Conservation (phyloP, 2,797 vertebrate genomes). For the Premnoplex brunnescens region DNA sequence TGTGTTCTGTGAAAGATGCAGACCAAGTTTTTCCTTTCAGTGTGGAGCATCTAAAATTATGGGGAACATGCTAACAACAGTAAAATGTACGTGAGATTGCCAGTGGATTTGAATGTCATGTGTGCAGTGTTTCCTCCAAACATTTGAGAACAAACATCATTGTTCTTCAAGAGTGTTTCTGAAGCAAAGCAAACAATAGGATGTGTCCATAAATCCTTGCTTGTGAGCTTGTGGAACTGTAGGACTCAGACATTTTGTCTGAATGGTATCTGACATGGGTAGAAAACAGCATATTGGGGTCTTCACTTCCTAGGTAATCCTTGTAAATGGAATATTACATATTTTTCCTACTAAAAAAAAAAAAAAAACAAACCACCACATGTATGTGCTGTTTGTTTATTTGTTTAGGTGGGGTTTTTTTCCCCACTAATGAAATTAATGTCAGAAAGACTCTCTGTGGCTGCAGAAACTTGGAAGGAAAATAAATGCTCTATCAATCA, state of each 20-base stretch:
- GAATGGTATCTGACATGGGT: neutral
- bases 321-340: neutral
- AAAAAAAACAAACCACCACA: too few relatives aligned
- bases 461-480: neutral
- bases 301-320: neutral
- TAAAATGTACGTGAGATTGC: slow-evolving; percentile 24
- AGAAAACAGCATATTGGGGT: neutral
- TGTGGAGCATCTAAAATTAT: slow-evolving; percentile 5
- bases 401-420: rapidly evolving
- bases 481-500: rapidly evolving
- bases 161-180: slow-evolving; percentile 25
- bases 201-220: neutral
- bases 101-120: neutral
- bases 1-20: neutral
- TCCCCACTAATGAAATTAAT: neutral
- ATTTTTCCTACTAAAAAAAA: neutral
- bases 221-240: neutral
- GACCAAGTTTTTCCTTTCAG: slow-evolving; percentile 30
- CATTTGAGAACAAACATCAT: slow-evolving; percentile 27
- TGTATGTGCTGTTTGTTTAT: neutral
- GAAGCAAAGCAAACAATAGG: slow-evolving; percentile 8
- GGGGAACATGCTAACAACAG: neutral
- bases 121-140: slow-evolving; percentile 22
- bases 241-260: neutral
- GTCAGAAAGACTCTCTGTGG: neutral